Evolutionary conservation across 2,888 invertebrate genomes (phyloP).

Genomic region (Agonopterix heracliana): DNA sequence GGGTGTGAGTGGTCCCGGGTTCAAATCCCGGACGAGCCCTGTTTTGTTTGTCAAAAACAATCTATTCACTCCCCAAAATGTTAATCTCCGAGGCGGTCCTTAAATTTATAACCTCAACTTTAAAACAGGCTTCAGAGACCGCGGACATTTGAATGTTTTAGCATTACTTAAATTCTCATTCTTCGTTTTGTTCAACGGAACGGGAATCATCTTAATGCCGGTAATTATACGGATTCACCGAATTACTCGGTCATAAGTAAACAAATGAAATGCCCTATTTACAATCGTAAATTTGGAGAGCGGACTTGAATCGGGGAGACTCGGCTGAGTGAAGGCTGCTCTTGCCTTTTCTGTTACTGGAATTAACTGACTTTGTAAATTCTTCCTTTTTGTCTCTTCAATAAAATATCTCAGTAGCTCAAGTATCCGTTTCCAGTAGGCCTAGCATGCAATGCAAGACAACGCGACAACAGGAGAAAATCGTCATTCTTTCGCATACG

Average conservation of each 20-base stretch:
- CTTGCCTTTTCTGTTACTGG: neutral
- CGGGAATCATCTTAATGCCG: conserved; percentile 72
- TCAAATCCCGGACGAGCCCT: conserved; percentile 55
- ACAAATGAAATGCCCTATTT: conserved; percentile 69
- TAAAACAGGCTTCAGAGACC: conserved; percentile 34
- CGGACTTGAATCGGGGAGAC: conserved; percentile 8
- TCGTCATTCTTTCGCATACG: no score
- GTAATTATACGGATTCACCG: conserved; percentile 75
- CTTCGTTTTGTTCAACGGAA: conserved; percentile 48
- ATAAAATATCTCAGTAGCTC: neutral
- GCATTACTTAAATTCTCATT: conserved; percentile 58
- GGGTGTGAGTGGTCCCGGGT: conserved; percentile 69
- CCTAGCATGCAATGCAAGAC: neutral
- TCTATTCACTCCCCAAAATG: conserved; percentile 40
- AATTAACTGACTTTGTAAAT: conserved; percentile 2
- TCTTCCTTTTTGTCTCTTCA: conserved; percentile 5
- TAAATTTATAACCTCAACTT: conserved; percentile 65
- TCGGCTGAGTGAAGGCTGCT: conserved; percentile 2
- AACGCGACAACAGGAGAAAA: no score
- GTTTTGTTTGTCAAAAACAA: conserved; percentile 28
- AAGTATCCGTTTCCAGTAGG: neutral
- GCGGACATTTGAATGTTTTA: conserved; percentile 73
- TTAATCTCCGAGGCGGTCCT: conserved; percentile 41
- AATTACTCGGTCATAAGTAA: conserved; percentile 75
- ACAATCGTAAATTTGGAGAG: conserved; percentile 67